Evolutionary conservation across 2,113 vertebrate species (phyloP).

Genomic region (Mesembrinibis cayennensis): DNA sequence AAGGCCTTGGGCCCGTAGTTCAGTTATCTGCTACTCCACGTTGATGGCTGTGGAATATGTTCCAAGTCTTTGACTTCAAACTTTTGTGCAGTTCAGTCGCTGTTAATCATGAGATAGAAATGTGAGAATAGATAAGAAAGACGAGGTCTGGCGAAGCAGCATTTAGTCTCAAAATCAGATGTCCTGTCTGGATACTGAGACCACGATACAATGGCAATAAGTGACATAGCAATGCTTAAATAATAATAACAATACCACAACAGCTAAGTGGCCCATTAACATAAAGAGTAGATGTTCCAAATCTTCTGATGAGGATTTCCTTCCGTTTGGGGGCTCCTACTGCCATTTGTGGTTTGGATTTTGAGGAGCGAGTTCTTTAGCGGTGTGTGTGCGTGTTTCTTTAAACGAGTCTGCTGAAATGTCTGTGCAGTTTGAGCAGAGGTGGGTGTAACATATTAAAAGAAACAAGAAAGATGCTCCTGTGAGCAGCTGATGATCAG

Average conservation of each 20-base stretch:
- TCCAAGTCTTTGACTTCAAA: neutral
- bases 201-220: neutral
- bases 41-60: neutral
- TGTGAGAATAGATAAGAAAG: neutral
- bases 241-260: neutral
- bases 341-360: neutral
- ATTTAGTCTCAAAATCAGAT: neutral
- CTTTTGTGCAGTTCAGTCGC: neutral
- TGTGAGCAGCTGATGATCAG: neutral
- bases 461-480: neutral
- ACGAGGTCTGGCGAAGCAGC: neutral
- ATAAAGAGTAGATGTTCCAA: neutral
- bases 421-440: neutral
- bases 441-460: neutral
- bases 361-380: neutral
- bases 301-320: neutral
- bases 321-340: neutral
- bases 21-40: neutral
- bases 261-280: neutral
- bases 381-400: rapidly evolving
- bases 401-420: neutral
- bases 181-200: neutral
- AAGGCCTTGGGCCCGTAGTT: neutral
- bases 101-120: neutral
- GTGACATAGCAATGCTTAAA: neutral